These are phyloP conservation scores for Benitochromis conjunctus DNA, from an alignment of 2,113 vertebrate species.

Conservation along the genomic window DNA sequence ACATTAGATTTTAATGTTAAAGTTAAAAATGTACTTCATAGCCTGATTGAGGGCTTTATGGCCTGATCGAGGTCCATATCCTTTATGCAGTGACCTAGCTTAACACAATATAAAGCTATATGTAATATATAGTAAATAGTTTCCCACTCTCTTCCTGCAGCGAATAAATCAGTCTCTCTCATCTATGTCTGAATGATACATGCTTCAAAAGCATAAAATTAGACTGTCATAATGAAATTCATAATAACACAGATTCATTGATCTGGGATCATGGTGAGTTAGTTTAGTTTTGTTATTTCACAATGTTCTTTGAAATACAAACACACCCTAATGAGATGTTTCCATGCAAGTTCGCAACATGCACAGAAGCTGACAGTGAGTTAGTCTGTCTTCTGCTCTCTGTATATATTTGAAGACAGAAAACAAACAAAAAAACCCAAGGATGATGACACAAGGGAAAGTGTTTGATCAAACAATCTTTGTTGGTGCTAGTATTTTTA, in stretches of 20 bases:
- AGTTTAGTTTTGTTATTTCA: neutral
- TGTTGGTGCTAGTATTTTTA: neutral
- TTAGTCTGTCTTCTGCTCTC: neutral
- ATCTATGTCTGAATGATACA: neutral
- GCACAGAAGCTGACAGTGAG: neutral
- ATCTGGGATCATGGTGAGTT: neutral
- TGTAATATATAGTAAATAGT: neutral
- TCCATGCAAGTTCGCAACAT: neutral
- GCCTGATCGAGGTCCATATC: neutral
- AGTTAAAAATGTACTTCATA: neutral
- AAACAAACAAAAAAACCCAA: accelerated
- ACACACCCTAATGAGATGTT: neutral
- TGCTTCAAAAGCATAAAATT: neutral
- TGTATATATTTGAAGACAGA: neutral
- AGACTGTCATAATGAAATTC: neutral
- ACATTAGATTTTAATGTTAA: neutral
- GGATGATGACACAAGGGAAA: neutral
- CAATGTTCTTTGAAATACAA: neutral
- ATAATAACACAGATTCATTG: neutral
- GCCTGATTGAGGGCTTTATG: neutral
- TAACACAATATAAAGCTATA: neutral
- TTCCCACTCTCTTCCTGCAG: neutral
- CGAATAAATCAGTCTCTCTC: neutral
- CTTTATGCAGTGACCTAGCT: neutral
- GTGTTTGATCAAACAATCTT: conserved; percentile 3